These are phyloP conservation scores for Andrena bicolor DNA, from an alignment of 2,888 invertebrate species.

Conservation along the genomic window DNA sequence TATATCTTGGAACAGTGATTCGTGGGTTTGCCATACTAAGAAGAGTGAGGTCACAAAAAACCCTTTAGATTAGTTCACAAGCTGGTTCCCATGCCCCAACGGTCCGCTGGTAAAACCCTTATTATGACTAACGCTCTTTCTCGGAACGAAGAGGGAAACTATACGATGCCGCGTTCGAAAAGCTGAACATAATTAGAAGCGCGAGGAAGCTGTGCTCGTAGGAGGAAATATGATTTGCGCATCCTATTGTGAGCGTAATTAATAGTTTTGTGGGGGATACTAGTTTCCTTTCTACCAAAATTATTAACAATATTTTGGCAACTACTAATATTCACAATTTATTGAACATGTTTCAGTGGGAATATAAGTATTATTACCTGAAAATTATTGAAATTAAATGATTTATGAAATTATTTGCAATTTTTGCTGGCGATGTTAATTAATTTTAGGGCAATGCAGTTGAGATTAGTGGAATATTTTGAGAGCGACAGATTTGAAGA, in stretches of 20 bases:
- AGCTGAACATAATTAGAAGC: neutral
- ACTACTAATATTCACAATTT: too few relatives aligned
- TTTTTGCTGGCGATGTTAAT: too few relatives aligned
- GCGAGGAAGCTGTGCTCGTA: neutral
- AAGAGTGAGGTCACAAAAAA: conserved; percentile 31
- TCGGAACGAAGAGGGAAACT: neutral
- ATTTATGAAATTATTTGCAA: too few relatives aligned
- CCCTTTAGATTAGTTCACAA: neutral
- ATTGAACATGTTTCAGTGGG: too few relatives aligned
- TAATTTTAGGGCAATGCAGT: too few relatives aligned
- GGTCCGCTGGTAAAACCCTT: conserved; percentile 4
- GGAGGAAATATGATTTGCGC: neutral
- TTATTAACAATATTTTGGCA: neutral
- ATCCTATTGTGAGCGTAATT: too few relatives aligned
- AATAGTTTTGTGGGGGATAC: neutral
- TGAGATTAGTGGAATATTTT: too few relatives aligned
- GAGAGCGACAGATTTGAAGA: too few relatives aligned
- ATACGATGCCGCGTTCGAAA: neutral
- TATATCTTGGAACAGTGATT: conserved; percentile 5
- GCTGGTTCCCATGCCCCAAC: neutral
- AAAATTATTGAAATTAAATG: too few relatives aligned
- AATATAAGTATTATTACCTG: too few relatives aligned
- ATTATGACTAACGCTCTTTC: conserved; percentile 3
- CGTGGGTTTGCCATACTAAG: neutral
- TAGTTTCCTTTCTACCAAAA: neutral